phyloP scores from a whole-genome alignment of 2,113 vertebrate species.

The Piaya cayana region DNA sequence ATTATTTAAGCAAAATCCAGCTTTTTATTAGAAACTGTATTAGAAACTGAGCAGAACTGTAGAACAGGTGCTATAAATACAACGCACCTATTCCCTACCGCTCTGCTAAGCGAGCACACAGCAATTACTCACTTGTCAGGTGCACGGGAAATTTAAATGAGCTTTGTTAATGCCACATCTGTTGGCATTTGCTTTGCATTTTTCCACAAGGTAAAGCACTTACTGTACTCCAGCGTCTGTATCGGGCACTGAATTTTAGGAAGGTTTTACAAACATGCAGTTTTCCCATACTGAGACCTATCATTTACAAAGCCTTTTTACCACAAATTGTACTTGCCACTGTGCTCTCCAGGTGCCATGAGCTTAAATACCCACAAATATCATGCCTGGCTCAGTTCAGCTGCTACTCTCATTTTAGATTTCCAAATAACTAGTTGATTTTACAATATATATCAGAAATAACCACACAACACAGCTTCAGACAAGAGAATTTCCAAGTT shows the following conservation, averaged over 20 bases:
- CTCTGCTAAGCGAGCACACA: not conserved
- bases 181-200: not conserved
- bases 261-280: not conserved
- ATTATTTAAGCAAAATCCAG: not conserved
- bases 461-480: not conserved
- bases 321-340: not conserved
- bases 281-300: not conserved
- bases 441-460: not conserved
- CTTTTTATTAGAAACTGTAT: not conserved
- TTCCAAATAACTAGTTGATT: not conserved
- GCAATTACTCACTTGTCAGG: not conserved
- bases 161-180: not conserved
- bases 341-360: not conserved
- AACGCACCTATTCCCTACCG: accelerated
- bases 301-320: not conserved
- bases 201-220: not conserved
- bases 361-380: not conserved
- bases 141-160: not conserved
- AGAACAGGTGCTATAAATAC: not conserved
- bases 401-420: not conserved
- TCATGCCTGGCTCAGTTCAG: not conserved
- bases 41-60: not conserved
- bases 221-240: not conserved
- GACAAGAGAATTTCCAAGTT: not conserved
- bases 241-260: not conserved